Percentiles rank a stretch among this genome's conserved stretches.
phyloP scores from a whole-genome alignment of 2,888 invertebrate species.

The Scaptomyza tumidula region DNA sequence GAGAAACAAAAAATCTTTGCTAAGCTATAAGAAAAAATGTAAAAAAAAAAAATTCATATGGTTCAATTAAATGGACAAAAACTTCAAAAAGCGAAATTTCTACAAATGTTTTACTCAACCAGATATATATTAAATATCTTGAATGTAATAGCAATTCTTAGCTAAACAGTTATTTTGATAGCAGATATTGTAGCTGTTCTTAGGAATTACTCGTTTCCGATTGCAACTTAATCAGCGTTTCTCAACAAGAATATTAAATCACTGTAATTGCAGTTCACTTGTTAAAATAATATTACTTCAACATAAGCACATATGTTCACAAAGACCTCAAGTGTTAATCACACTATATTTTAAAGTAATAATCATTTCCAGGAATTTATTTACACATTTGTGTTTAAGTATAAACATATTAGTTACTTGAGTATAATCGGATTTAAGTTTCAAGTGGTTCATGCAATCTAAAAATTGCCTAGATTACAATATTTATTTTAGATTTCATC shows the following conservation, averaged over 20 bases:
- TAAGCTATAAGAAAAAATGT: constrained; percentile 36
- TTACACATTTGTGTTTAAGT: background rate
- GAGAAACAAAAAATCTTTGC: constrained; percentile 33
- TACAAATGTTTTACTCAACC: constrained; percentile 23
- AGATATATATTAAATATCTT: background rate
- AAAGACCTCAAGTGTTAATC: too few relatives aligned
- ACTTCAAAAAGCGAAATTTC: constrained; percentile 25
- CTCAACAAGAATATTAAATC: background rate
- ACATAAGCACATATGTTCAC: too few relatives aligned
- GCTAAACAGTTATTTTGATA: background rate
- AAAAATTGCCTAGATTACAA: background rate
- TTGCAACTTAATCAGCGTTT: background rate
- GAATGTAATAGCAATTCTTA: background rate
- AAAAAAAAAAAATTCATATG: constrained; percentile 48
- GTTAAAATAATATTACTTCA: background rate
- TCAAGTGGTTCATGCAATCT: background rate
- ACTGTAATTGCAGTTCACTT: background rate
- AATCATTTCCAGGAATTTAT: background rate
- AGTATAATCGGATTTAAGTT: background rate
- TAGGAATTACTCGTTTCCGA: background rate
- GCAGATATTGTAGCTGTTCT: constrained; percentile 18
- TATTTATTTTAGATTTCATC: background rate
- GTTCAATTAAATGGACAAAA: constrained; percentile 29
- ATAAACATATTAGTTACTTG: background rate
- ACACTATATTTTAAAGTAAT: too few relatives aligned